phyloP scores from a whole-genome alignment of 2,888 invertebrate genomes.

The Glaucopsyche alexis region DNA sequence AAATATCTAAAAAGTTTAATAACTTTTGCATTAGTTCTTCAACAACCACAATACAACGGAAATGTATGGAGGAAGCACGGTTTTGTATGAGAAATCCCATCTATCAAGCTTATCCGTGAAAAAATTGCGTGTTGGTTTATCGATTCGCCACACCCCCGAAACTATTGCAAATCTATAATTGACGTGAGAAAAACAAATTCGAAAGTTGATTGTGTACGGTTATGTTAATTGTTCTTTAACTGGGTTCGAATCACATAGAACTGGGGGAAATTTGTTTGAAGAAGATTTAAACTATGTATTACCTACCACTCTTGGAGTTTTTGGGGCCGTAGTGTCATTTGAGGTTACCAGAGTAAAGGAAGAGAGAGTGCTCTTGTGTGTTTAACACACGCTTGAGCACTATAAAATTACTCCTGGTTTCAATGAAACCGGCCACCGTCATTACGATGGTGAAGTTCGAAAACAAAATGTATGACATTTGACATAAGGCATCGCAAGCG shows the following conservation, averaged over 20 bases:
- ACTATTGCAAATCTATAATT: conserved; percentile 64
- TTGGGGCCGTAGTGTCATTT: too few species aligned
- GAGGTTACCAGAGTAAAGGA: too few species aligned
- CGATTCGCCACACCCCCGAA: conserved; percentile 62
- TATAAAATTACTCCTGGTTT: too few species aligned
- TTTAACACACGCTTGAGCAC: too few species aligned
- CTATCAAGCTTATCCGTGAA: conserved; percentile 55
- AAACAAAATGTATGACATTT: too few species aligned
- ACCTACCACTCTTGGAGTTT: too few species aligned
- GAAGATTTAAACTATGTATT: background rate
- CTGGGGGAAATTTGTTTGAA: background rate
- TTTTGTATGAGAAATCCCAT: conserved; percentile 50
- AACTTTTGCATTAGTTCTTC: too few species aligned
- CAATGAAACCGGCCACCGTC: too few species aligned
- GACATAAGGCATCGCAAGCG: too few species aligned
- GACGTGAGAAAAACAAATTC: conserved; percentile 66
- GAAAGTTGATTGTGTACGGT: conserved; percentile 44
- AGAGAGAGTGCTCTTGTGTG: too few species aligned
- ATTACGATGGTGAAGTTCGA: too few species aligned
- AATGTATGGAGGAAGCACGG: conserved; percentile 30
- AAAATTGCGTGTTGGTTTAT: conserved; percentile 63
- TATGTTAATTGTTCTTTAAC: conserved; percentile 25
- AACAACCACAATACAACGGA: conserved; percentile 5
- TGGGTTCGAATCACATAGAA: background rate
- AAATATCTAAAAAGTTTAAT: background rate